Base-by-base conservation (phyloP, 2,797 vertebrate species). In the Notolepis coatsorum region DNA sequence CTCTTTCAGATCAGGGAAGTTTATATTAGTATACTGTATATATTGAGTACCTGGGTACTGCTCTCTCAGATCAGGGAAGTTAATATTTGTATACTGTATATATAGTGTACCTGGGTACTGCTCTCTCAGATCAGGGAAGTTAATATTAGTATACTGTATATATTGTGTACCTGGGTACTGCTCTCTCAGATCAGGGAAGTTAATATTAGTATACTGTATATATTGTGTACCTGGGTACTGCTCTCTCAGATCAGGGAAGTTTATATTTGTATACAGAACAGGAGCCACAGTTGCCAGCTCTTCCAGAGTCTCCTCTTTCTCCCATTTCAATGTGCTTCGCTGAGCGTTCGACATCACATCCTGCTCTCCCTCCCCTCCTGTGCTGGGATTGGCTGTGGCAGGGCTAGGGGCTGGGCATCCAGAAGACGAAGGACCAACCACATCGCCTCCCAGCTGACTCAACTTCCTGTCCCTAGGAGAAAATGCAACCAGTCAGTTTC, bases 271-370 rank as follows among this genome's bases (percentile, higher is more conserved):
- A 80, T 99, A 99, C 7, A 99, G 96, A 30, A 99, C 98, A 0
- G 98, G 98, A 0, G 98, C 97, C 0, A 99, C 97, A 0, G 97
- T 99, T 1, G 98, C 98, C 94, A 93, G 92, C 63, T 98, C 96
- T 9, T 96, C 98, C 55, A 99, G 93, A 2, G 91, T 90, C 81
- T 99, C 97, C 54, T 99, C 98, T 33, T 98, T 99, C 84, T 99
- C 98, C 98, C 98, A 99, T 80, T 99, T 99, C 1, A 98, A 84
- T 1, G 94, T 97, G 59, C 97, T 95, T 53, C 95, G 92, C 64
- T 99, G 97, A 54, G 96, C 93, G 0, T 93, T 95, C 0, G 97
- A 98, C 94, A 97, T 88, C 0, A 80, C 93, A 18, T 99, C 97
- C 79, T 83, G 81, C 66, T 93, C 92, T 0, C 69, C 75, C 12